Evolutionary conservation across 2,888 invertebrate species (phyloP), one percentile per base, ranked within the genome.

Genomic region (Brachyptera putata): DNA sequence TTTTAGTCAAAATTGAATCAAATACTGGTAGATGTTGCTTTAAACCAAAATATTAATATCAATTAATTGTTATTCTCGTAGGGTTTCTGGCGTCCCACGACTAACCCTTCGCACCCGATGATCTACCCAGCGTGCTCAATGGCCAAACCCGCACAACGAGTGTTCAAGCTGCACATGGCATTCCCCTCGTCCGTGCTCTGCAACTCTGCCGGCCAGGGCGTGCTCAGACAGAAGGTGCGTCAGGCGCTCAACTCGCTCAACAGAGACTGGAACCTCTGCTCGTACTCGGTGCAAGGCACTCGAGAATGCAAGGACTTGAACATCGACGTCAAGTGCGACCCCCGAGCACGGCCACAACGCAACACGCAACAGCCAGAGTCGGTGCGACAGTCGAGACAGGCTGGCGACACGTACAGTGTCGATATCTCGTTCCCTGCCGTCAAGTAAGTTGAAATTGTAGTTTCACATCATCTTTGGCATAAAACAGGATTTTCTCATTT

Each of bases 151-250:
- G 96, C 96, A n/a, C 95, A 95, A 72, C 84, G 95, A 61, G 93
- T 96, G 0, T 95, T 96, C 79, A 91, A 89, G 72, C 86, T 97
- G 63, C 86, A 87, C 62, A 91, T 97, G 89, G 81, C 93, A 67
- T 96, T 96, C 89, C 95, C 95, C 64, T 93, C 93, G 61, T 92
- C 94, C n/a, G 94, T 95, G 1, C 84, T 95, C 4, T 97, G 96
- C 72, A 96, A 95, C 70, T 91, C 93, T 74, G 95, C 95, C 22
- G 95, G 95, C 1, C 94, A 95, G 76, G 91, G 89, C 56, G 95
- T 95, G 0, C 79, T 95, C 3, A 83, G 91, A 49, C 93, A 95
- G 70, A 90, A 91, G 75, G 92, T 96, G 1, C 84, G 89, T 66
- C 86, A 86, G 68, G 92, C 95, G 7, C 89, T 97, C 57, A 91